phyloP scores from a whole-genome alignment of 2,888 invertebrate species.

The Callyntrura guangdongensis region DNA sequence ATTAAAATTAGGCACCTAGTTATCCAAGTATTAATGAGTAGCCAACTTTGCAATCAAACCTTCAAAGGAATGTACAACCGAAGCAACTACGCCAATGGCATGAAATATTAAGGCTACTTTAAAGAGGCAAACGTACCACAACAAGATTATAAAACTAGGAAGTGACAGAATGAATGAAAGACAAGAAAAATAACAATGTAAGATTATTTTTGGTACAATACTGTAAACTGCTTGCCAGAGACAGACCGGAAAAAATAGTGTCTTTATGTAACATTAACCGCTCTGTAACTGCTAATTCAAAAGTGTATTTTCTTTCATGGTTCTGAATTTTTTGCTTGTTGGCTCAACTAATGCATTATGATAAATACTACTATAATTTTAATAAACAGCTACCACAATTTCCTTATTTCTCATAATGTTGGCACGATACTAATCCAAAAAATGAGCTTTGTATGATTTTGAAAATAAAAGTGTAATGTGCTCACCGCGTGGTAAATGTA shows the following conservation, averaged over 20 bases:
- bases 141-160: slow-evolving; percentile 22
- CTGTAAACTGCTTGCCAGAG: slow-evolving; percentile 41
- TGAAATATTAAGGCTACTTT: neutral
- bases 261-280: slow-evolving; percentile 43
- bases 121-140: neutral
- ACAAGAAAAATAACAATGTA: slow-evolving; percentile 9
- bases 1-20: no score
- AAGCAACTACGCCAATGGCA: neutral
- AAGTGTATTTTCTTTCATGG: slow-evolving; percentile 56
- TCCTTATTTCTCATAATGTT: slow-evolving; percentile 49
- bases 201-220: slow-evolving; percentile 16
- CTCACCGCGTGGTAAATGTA: neutral
- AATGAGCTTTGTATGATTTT: slow-evolving; percentile 28
- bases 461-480: slow-evolving; percentile 36
- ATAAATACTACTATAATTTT: slow-evolving; percentile 26
- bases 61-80: neutral
- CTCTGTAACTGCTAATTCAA: slow-evolving; percentile 39
- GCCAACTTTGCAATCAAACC: neutral
- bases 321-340: slow-evolving; percentile 53
- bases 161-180: slow-evolving; percentile 16
- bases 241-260: slow-evolving; percentile 66
- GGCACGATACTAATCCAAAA: slow-evolving; percentile 13
- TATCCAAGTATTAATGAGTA: no score
- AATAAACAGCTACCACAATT: slow-evolving; percentile 24
- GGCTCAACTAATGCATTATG: slow-evolving; percentile 54